Evolutionary conservation across 1,140 invertebrate species (phyloP), one percentile per base, ranked within the genome.

Genomic region (Bombus affinis): DNA sequence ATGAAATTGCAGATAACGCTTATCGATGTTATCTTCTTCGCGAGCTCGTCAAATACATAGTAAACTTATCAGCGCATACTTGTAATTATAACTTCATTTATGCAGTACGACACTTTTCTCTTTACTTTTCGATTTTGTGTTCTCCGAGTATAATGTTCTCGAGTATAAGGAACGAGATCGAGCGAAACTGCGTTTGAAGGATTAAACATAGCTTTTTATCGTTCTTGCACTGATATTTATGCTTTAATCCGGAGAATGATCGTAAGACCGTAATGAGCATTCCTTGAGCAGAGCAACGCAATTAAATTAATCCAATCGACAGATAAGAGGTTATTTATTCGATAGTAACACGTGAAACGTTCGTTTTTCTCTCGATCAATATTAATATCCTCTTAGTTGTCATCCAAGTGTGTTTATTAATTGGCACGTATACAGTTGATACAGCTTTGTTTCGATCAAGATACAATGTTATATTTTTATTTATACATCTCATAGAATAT

Each of bases 1-100:
- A 71, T 57, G 35, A 59, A 39, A 73, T 81, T 12, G 4, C 10
- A 35, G 80, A 81, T 81, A 81, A 81, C 37, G 13, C n/a, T 81
- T 65, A 62, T 73, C 65, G 13, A 22, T 39, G 8, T 80, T n/a
- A 47, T 39, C 44, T 44, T 22, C n/a, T 12, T 62, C 22, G 8
- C n/a, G 10, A 35, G 44, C 18, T 32, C 1, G 22, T 25, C 15
- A 44, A 66, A 44, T 47, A 78, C n/a, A 28, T n/a, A 62, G 42
- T 13, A 15, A 8, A 22, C 37, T 47, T 42, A 32, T 47, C 1
- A 1, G 1, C 3, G 12, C 35, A 12, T 22, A 10, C 22, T 39
- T 25, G 22, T 2, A 68, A 68, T 28, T 12, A n/a, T n/a, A 62
- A 4, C 12, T 62, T 62, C 10, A 10, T 28, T 62, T n/a, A 28